phyloP scores from a whole-genome alignment of 2,797 vertebrate species.

The Thunnus albacares region DNA sequence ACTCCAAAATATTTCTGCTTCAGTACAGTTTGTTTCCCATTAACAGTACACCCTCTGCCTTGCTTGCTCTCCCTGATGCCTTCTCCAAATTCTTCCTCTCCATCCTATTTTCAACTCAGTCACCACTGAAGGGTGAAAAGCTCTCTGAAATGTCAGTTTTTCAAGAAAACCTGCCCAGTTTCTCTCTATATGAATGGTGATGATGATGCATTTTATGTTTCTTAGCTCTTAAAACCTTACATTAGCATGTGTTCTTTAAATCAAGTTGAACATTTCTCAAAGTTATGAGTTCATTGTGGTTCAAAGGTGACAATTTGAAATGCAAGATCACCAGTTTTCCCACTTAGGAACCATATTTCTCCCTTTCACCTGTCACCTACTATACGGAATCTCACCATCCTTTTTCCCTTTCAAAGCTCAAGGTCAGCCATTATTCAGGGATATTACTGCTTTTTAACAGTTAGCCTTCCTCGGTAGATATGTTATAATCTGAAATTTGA shows the following conservation, averaged over 20 bases:
- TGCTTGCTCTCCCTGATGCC: not conserved
- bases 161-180: not conserved
- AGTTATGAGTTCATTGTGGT: not conserved
- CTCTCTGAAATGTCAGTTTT: constrained; percentile 7
- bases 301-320: not conserved
- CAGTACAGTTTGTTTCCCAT: constrained; percentile 39
- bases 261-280: not conserved
- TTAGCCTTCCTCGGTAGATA: constrained; percentile 24
- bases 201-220: constrained; percentile 1
- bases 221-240: not conserved
- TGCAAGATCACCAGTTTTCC: not conserved
- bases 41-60: constrained; percentile 7
- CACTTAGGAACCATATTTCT: not conserved
- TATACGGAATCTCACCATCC: not conserved
- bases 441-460: constrained; percentile 28
- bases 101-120: constrained; percentile 1
- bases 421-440: constrained; percentile 34
- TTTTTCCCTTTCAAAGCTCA: constrained; percentile 16
- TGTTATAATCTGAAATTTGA: constrained; percentile 53
- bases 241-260: not conserved
- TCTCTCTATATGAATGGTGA: not conserved
- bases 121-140: not conserved
- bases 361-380: not conserved
- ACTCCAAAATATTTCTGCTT: constrained; percentile 38
- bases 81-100: not conserved